Conservation (phyloP, 2,888 invertebrate genomes). For the Linnaemya tessellans region DNA sequence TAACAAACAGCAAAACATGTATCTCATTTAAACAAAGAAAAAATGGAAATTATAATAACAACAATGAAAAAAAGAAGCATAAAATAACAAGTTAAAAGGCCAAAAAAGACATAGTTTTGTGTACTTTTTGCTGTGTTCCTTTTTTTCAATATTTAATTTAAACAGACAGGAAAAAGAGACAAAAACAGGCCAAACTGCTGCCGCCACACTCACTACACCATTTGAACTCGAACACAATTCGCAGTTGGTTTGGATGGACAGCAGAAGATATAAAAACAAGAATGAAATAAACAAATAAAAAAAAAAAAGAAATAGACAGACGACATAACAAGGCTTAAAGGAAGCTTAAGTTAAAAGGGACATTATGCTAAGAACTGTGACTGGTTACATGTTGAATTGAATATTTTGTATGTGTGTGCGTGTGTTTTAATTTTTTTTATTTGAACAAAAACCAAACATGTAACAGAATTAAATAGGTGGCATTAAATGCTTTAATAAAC, state of each 20-base stretch:
- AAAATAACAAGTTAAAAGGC: slow-evolving; percentile 53
- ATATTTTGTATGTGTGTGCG: background rate
- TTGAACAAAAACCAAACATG: slow-evolving; percentile 49
- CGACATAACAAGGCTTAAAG: slow-evolving; percentile 55
- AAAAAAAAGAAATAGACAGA: slow-evolving; percentile 5
- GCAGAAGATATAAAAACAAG: slow-evolving; percentile 3
- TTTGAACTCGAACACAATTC: slow-evolving; percentile 10
- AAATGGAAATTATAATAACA: slow-evolving; percentile 35
- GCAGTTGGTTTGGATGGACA: slow-evolving; percentile 25
- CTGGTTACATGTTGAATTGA: background rate
- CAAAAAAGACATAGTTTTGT: slow-evolving; percentile 28
- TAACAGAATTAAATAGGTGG: slow-evolving; percentile 70
- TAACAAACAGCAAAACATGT: slow-evolving; percentile 22
- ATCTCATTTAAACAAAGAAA: slow-evolving; percentile 15
- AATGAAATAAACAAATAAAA: background rate
- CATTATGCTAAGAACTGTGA: slow-evolving; percentile 38
- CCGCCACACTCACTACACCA: slow-evolving; percentile 7
- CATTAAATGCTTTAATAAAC: slow-evolving; percentile 57
- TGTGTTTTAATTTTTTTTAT: background rate
- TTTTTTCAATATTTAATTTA: slow-evolving; percentile 5
- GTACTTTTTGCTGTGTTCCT: background rate
- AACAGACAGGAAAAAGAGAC: slow-evolving; percentile 39
- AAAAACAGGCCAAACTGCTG: slow-evolving; percentile 30
- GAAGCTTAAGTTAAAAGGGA: slow-evolving; percentile 61
- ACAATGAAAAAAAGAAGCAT: slow-evolving; percentile 29